Base-by-base conservation (phyloP, 2,888 invertebrate genomes). In the Leptinotarsa rubiginosa region DNA sequence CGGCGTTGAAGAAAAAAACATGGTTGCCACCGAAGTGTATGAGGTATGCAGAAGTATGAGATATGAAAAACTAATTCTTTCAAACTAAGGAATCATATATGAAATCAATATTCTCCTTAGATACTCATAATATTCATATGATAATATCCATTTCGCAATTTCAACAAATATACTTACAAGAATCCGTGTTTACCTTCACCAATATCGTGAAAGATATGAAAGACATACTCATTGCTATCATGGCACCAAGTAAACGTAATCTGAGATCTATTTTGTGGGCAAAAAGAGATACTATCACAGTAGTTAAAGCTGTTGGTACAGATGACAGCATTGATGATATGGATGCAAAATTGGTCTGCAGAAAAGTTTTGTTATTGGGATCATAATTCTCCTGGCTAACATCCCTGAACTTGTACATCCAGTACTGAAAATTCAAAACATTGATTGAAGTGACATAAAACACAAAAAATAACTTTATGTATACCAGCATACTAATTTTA, bases 351-450 rank as follows among this genome's bases (percentile, higher is more conserved):
- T 67, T 67, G 13, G 18, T 67, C 49, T 67, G 67, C 4, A 67
- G 54, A 7, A 52, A 52, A 3, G 67, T 49, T 16, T 52, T 67
- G 52, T 67, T 22, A 25, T 31, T 18, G 22, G 67, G 3, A 25
- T 67, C 67, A 31, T 67, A 49, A 22, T 50, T 31, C 15, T 20
- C 22, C 15, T 13, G n/a, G 31, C 52, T 67, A 13, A 67, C 52
- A 49, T 67, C 67, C 50, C 67, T 49, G 67, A 67, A 67, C 49
- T 67, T 67, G 54, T 16, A 67, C 67, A 67, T 67, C 67, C 67
- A 67, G 50, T 67, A 67, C 67, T 67, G 67, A 16, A 67, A 67
- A 50, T 50, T 50, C 3, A 50, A 41, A 10, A 41, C 12, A 41
- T 41, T 41, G 2, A 10, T 12, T 41, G 41, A 41, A 41, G 3